Conservation (phyloP, 2,888 invertebrate genomes). For the Pristionchus exspectatus region DNA sequence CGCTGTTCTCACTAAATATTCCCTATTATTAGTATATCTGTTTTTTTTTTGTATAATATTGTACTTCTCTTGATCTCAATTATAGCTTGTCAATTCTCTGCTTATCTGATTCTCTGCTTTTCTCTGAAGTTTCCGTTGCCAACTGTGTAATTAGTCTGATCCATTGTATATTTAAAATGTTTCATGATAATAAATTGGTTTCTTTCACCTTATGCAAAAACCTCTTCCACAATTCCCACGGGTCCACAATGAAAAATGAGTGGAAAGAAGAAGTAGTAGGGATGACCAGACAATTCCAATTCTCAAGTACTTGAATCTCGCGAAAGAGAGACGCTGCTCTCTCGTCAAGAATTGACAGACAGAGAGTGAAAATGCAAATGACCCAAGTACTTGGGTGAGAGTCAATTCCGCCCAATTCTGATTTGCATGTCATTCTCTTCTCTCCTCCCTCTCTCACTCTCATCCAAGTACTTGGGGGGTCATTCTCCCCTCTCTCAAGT, state of each 20-base stretch:
- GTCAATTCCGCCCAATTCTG: too few relatives aligned
- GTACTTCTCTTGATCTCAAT: neutral
- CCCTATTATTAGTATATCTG: neutral
- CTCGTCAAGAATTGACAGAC: too few relatives aligned
- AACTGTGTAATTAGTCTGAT: neutral
- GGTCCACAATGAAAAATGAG: constrained; percentile 20
- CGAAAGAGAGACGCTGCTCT: too few relatives aligned
- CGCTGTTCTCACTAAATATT: neutral
- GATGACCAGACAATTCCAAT: too few relatives aligned
- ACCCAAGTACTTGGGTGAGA: too few relatives aligned
- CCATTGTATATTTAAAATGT: neutral
- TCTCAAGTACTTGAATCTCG: too few relatives aligned
- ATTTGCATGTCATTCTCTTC: too few relatives aligned
- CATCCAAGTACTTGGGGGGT: too few relatives aligned
- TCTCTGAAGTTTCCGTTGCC: neutral
- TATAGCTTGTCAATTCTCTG: neutral
- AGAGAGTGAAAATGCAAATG: too few relatives aligned
- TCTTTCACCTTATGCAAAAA: neutral
- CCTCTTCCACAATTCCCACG: neutral
- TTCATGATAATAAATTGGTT: neutral
- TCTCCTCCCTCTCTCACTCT: too few relatives aligned
- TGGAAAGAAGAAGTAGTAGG: neutral
- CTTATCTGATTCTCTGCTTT: neutral
- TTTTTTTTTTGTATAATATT: neutral
- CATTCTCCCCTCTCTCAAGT: too few relatives aligned